phyloP scores from a whole-genome alignment of 2,113 vertebrate genomes.

The Ciconia boyciana region DNA sequence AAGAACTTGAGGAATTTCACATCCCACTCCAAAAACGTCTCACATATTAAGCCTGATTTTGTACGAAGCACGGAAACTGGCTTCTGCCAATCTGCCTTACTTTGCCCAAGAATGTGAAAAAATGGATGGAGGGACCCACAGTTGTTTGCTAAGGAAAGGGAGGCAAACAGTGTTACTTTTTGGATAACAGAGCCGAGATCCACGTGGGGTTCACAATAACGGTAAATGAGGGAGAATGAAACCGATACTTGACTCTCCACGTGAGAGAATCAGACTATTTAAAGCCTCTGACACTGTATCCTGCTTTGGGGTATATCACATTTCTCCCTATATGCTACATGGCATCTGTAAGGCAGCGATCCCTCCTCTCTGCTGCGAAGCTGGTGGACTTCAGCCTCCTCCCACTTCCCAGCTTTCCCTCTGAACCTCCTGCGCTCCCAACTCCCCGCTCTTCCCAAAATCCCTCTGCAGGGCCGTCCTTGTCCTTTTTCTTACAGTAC shows the following conservation, averaged over 20 bases:
- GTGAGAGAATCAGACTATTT: background rate
- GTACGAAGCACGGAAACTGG: background rate
- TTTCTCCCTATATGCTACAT: background rate
- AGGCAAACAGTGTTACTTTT: background rate
- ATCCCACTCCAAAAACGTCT: background rate
- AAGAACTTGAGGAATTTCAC: background rate
- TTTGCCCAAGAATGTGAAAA: background rate
- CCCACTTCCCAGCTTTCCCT: background rate
- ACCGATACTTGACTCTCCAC: background rate
- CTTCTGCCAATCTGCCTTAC: background rate
- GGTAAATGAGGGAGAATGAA: background rate
- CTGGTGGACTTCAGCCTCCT: background rate
- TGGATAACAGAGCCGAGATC: background rate
- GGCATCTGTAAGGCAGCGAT: background rate
- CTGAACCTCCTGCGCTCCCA: accelerated
- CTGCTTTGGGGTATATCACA: background rate
- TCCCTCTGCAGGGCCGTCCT: background rate
- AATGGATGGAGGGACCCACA: background rate
- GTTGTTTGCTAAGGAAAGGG: background rate
- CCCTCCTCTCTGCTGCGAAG: background rate
- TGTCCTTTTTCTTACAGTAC: background rate
- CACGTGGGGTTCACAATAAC: background rate
- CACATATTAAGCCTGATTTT: background rate
- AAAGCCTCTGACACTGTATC: background rate
- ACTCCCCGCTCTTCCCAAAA: background rate